Evolutionary conservation across 2,113 vertebrate species (phyloP).

Genomic region (Pristiophorus japonicus): DNA sequence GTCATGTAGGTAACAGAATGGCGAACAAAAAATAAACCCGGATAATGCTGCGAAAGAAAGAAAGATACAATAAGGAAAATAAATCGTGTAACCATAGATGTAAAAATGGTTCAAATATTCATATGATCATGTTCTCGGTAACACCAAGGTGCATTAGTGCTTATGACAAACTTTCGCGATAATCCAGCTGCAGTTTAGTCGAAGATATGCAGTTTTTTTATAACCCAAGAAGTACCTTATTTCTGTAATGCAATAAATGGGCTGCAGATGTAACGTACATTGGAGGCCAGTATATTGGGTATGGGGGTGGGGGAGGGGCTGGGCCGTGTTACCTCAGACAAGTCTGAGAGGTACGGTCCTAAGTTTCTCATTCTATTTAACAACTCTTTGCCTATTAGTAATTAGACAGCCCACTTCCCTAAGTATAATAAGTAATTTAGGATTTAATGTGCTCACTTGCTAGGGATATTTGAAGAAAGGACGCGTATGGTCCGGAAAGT

Average conservation of each 20-base stretch:
- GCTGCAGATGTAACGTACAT: neutral
- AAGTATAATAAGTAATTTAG: no score
- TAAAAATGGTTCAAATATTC: neutral
- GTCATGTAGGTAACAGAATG: conserved; percentile 15
- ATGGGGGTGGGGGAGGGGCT: neutral
- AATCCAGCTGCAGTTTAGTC: neutral
- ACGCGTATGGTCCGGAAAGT: neutral
- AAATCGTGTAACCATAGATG: neutral
- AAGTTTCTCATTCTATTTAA: neutral
- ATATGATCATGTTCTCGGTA: neutral
- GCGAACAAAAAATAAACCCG: neutral
- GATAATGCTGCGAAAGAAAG: neutral
- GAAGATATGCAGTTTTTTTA: no score
- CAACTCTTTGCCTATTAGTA: neutral
- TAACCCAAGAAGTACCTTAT: neutral
- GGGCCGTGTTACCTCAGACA: no score
- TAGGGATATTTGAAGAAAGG: neutral
- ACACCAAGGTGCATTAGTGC: no score
- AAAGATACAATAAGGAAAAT: neutral
- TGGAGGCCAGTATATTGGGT: neutral
- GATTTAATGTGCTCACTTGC: neutral
- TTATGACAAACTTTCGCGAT: neutral
- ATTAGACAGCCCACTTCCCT: no score
- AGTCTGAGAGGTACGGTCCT: no score
- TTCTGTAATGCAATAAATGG: neutral